Conservation (phyloP, 2,888 invertebrate species). For the Thymelicus lineola region DNA sequence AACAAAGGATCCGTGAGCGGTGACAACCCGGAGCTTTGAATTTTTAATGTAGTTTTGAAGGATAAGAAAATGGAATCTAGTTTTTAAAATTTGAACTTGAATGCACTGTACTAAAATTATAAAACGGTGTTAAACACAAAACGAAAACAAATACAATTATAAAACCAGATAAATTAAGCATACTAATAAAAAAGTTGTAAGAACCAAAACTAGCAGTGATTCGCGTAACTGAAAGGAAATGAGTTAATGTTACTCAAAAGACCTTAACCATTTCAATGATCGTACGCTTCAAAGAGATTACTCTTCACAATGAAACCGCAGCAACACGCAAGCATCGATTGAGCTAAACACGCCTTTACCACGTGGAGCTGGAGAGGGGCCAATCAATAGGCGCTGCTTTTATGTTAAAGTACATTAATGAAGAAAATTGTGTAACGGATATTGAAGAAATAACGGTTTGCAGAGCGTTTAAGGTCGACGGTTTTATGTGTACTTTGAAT, state of each 20-base stretch:
- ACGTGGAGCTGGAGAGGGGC: slow-evolving; percentile 12
- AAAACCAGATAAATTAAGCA: too few relatives aligned
- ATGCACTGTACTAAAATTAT: too few relatives aligned
- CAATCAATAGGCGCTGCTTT: slow-evolving; percentile 10
- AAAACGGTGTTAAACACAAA: too few relatives aligned
- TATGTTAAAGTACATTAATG: slow-evolving; percentile 8
- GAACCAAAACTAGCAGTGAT: too few relatives aligned
- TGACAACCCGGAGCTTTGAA: background rate
- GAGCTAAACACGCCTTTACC: slow-evolving; percentile 15
- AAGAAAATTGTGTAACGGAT: slow-evolving; percentile 2
- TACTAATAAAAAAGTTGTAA: too few relatives aligned
- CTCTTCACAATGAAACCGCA: slow-evolving; percentile 15
- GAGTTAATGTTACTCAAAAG: background rate
- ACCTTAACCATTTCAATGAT: slow-evolving; percentile 4
- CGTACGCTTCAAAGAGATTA: slow-evolving; percentile 4
- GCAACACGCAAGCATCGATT: slow-evolving; percentile 18
- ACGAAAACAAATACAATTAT: too few relatives aligned
- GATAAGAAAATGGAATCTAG: background rate
- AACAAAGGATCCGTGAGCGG: background rate
- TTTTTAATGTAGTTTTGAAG: background rate
- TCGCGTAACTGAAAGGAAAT: background rate
- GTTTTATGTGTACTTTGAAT: background rate
- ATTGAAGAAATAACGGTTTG: background rate
- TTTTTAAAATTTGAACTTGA: too few relatives aligned
- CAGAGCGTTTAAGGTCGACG: background rate